phyloP scores from a whole-genome alignment of 2,888 invertebrate species.

The Eueremaeus valkanovi region DNA sequence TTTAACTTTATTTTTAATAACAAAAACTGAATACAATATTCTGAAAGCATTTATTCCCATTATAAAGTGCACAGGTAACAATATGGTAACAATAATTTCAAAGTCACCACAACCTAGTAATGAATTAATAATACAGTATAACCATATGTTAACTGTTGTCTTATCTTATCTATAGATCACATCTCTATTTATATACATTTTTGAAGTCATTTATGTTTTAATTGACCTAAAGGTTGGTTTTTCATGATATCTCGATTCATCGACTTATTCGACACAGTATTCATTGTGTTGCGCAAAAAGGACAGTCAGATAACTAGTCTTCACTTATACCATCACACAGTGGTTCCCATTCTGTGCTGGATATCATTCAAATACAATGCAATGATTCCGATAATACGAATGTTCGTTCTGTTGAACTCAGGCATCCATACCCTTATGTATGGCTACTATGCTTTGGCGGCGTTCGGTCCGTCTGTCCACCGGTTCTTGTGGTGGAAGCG shows the following conservation, averaged over 20 bases:
- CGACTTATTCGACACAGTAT: conserved; percentile 37
- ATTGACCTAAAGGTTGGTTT: background rate
- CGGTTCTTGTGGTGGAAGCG: conserved; percentile 94
- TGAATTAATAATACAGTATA: too few relatives aligned
- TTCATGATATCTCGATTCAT: conserved; percentile 1
- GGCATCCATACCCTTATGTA: conserved; percentile 72
- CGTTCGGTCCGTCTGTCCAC: conserved; percentile 72
- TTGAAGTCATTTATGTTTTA: background rate
- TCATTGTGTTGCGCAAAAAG: conserved; percentile 39
- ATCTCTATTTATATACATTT: too few relatives aligned
- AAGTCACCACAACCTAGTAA: too few relatives aligned
- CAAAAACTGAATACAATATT: too few relatives aligned
- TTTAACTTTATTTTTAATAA: too few relatives aligned
- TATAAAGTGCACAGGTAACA: too few relatives aligned
- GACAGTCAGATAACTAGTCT: conserved; percentile 26
- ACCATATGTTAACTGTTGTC: too few relatives aligned
- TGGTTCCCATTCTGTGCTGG: conserved; percentile 37
- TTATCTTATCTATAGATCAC: too few relatives aligned
- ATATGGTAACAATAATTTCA: too few relatives aligned
- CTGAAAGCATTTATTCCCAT: too few relatives aligned
- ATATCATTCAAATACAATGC: conserved; percentile 28
- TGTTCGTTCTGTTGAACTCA: conserved; percentile 32
- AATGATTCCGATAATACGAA: conserved; percentile 28
- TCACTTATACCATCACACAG: conserved; percentile 39
- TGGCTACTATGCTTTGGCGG: conserved; percentile 82